Conservation (phyloP, 1,140 invertebrate genomes). For the Globodera rostochiensis region DNA sequence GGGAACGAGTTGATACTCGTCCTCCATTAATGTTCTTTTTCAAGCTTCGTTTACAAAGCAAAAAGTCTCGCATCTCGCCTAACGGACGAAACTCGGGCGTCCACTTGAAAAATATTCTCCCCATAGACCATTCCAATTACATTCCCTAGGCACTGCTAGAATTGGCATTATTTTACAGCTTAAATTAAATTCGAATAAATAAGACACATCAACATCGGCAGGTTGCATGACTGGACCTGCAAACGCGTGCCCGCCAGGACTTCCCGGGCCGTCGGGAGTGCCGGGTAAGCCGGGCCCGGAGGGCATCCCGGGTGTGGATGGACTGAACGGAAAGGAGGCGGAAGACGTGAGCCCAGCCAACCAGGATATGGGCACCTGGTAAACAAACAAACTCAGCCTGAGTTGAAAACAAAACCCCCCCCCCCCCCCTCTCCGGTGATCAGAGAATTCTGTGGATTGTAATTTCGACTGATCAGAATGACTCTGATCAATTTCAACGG, state of each 20-base stretch:
- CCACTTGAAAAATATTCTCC: neutral
- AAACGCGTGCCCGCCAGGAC: constrained; percentile 62
- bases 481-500: too few relatives aligned
- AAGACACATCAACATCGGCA: neutral
- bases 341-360: constrained; percentile 51
- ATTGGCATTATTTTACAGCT: neutral
- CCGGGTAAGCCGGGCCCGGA: constrained; percentile 47
- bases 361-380: constrained; percentile 36
- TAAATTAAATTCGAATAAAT: neutral
- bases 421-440: too few relatives aligned
- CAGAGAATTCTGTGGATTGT: too few relatives aligned
- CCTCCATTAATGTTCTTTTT: too few relatives aligned
- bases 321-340: constrained; percentile 52
- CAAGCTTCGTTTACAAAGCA: too few relatives aligned
- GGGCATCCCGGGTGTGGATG: constrained; percentile 43
- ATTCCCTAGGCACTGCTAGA: neutral
- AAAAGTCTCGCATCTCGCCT: neutral
- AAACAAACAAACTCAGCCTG: neutral
- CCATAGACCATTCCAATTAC: neutral
- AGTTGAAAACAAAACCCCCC: too few relatives aligned
- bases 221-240: constrained; percentile 47
- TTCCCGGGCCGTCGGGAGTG: constrained; percentile 54
- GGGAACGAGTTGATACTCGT: too few relatives aligned
- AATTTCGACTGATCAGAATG: too few relatives aligned
- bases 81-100: neutral